Evolutionary conservation across 2,888 invertebrate species (phyloP).

Genomic region (Cryptus armator): DNA sequence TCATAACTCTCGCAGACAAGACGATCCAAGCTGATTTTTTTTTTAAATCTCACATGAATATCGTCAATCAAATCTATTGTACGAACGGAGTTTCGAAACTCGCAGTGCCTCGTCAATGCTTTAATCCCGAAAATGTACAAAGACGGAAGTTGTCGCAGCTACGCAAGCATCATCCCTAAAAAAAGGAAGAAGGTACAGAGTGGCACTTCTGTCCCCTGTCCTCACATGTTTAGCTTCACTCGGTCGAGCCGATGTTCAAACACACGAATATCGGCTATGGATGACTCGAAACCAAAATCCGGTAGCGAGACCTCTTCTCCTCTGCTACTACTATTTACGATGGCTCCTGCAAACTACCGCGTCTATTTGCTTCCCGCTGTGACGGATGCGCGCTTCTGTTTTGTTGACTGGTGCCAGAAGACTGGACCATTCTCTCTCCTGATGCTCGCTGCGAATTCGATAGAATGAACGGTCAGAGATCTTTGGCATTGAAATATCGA

Average conservation of each 20-base stretch:
- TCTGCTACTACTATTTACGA: constrained; percentile 41
- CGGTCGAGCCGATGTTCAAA: constrained; percentile 73
- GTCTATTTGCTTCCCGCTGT: constrained; percentile 60
- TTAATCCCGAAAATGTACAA: constrained; percentile 47
- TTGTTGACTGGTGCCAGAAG: constrained; percentile 56
- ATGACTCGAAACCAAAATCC: constrained; percentile 63
- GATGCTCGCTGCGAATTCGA: constrained; percentile 8
- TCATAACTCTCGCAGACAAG: neutral
- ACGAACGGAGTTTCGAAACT: neutral
- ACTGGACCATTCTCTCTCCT: neutral
- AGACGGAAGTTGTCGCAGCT: constrained; percentile 79
- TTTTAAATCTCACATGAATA: neutral
- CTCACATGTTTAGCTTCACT: constrained; percentile 66
- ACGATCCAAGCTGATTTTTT: neutral
- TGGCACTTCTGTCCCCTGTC: constrained; percentile 57
- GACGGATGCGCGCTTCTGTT: constrained; percentile 57
- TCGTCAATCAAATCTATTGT: constrained; percentile 20
- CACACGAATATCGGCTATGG: constrained; percentile 51
- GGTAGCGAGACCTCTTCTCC: constrained; percentile 47
- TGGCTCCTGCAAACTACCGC: constrained; percentile 36
- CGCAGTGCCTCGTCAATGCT: constrained; percentile 18
- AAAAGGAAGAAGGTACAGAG: constrained; percentile 70
- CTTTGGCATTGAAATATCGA: neutral
- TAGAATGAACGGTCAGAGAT: neutral
- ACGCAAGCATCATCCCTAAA: constrained; percentile 74